Evolutionary conservation across 2,888 invertebrate genomes (phyloP).

Genomic region (Hirudinaria manillensis): DNA sequence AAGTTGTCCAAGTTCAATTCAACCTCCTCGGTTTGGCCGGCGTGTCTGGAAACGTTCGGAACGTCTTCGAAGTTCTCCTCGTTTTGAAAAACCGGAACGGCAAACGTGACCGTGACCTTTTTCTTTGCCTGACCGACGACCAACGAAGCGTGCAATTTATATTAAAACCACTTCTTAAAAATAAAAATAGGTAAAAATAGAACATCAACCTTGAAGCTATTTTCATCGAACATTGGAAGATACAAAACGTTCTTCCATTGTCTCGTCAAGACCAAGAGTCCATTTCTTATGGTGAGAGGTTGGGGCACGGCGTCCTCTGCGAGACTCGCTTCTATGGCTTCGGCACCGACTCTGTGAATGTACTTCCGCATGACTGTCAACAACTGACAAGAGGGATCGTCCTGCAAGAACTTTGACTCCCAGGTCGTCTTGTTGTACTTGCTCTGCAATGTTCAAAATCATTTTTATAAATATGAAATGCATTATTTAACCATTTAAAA

Average conservation of each 20-base stretch:
- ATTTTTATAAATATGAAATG: neutral
- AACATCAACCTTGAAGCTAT: slow-evolving; percentile 64
- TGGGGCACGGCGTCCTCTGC: slow-evolving; percentile 75
- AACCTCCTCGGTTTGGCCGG: slow-evolving; percentile 27
- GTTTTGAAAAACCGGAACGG: slow-evolving; percentile 58
- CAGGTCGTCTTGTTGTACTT: slow-evolving; percentile 76
- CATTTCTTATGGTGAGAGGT: slow-evolving; percentile 72
- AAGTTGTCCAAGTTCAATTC: slow-evolving; percentile 54
- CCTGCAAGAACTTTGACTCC: slow-evolving; percentile 74
- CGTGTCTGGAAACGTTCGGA: slow-evolving; percentile 14
- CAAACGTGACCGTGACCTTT: slow-evolving; percentile 71
- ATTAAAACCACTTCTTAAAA: neutral
- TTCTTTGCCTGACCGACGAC: slow-evolving; percentile 34
- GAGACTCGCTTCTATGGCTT: slow-evolving; percentile 74
- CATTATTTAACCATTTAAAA: neutral
- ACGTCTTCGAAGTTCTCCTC: slow-evolving; percentile 36
- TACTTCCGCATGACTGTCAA: slow-evolving; percentile 71
- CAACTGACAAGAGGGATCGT: slow-evolving; percentile 89
- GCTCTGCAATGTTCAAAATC: slow-evolving; percentile 61
- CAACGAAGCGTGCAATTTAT: neutral
- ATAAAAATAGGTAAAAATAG: neutral
- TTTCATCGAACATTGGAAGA: slow-evolving; percentile 80
- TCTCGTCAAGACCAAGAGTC: slow-evolving; percentile 87
- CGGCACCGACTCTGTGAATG: slow-evolving; percentile 62
- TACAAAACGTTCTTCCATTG: slow-evolving; percentile 95